Conservation (phyloP, 1,140 invertebrate species). For the Trichonephila inaurata region DNA sequence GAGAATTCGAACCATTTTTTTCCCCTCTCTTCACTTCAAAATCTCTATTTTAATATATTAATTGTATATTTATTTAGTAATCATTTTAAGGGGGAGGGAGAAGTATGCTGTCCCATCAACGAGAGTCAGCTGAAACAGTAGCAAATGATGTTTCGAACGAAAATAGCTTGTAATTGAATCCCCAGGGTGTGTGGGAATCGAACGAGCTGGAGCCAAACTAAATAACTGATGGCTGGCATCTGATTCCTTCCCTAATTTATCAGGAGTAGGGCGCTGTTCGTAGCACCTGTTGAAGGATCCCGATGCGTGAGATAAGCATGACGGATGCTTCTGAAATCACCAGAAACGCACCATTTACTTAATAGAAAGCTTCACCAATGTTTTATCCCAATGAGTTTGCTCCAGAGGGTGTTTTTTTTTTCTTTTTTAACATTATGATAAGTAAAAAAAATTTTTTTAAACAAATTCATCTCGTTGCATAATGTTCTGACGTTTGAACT, state of each 20-base stretch:
- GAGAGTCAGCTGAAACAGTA: constrained; percentile 28
- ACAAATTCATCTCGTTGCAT: neutral
- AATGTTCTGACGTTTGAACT: neutral
- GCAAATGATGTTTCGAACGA: constrained; percentile 19
- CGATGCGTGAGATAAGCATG: constrained; percentile 58
- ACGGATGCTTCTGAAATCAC: constrained; percentile 35
- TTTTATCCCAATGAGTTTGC: neutral
- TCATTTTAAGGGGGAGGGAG: neutral
- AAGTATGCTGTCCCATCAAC: neutral
- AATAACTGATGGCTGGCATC: constrained; percentile 61
- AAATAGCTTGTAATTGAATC: constrained; percentile 26
- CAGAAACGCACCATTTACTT: constrained; percentile 13
- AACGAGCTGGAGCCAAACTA: constrained; percentile 32
- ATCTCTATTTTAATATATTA: neutral
- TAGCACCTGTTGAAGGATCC: constrained; percentile 65
- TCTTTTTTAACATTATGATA: neutral
- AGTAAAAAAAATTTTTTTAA: neutral
- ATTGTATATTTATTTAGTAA: neutral
- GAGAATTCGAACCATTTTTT: neutral
- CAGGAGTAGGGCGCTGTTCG: constrained; percentile 36
- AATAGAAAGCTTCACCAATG: constrained; percentile 1
- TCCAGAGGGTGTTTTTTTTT: neutral
- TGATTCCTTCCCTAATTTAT: constrained; percentile 51
- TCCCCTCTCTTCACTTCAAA: neutral
- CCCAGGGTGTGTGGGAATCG: neutral